These are phyloP conservation scores for Lacerta bilineata DNA, from an alignment of 2,797 vertebrate genomes.

Conservation along the genomic window DNA sequence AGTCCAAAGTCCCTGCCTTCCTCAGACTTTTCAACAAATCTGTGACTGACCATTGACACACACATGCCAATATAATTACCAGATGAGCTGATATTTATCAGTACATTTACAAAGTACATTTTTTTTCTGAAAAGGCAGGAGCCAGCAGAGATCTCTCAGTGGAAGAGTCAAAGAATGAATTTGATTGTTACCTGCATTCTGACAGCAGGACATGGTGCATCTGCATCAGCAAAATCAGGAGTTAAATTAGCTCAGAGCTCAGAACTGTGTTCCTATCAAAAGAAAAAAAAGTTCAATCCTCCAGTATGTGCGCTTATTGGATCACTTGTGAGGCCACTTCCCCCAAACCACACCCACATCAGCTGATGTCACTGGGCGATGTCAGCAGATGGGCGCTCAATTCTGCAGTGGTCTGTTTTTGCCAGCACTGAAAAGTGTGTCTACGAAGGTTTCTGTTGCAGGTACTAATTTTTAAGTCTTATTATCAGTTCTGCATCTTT, in stretches of 20 bases:
- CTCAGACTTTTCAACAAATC: constrained; percentile 23
- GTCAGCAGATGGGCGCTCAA: too few relatives aligned
- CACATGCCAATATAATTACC: not conserved
- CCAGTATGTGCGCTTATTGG: not conserved
- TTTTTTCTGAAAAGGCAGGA: constrained; percentile 32
- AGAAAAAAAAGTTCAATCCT: not conserved
- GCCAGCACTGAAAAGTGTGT: not conserved
- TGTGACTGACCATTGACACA: not conserved
- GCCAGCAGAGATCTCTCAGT: not conserved
- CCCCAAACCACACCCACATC: too few relatives aligned
- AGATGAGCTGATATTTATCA: constrained; percentile 28
- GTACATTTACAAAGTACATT: not conserved
- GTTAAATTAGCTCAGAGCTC: not conserved
- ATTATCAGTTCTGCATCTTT: constrained; percentile 34
- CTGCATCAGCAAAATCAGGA: too few relatives aligned
- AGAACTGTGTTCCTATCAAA: not conserved
- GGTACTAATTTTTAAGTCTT: constrained; percentile 37
- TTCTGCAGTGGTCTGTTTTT: not conserved
- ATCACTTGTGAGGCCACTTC: too few relatives aligned
- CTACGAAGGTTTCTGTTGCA: constrained; percentile 9
- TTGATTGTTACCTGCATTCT: not conserved
- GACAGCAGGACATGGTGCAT: not conserved
- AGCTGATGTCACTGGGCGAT: too few relatives aligned
- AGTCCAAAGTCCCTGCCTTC: not conserved
- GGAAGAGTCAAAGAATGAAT: not conserved